phyloP scores from a whole-genome alignment of 2,888 invertebrate genomes.

The Lymantria dispar region DNA sequence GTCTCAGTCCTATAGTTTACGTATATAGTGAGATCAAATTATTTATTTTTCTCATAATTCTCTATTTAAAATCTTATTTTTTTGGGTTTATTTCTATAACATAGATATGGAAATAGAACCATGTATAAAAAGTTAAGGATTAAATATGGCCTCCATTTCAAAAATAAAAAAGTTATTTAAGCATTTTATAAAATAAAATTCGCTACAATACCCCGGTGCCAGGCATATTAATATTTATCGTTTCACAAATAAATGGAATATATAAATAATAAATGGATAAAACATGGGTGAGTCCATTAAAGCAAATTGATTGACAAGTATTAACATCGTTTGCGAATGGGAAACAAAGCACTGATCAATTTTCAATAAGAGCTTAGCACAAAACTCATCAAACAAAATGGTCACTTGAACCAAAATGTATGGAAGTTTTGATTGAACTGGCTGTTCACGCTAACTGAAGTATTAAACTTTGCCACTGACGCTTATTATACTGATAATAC shows the following conservation, averaged over 20 bases:
- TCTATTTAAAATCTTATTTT: too few relatives aligned
- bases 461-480: constrained; percentile 19
- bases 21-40: too few relatives aligned
- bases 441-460: constrained; percentile 27
- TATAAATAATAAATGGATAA: neutral
- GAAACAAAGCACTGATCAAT: constrained; percentile 33
- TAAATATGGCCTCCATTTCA: too few relatives aligned
- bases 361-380: constrained; percentile 20
- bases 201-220: neutral
- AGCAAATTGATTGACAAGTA: constrained; percentile 15
- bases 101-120: too few relatives aligned
- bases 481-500: constrained; percentile 7
- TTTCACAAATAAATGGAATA: neutral
- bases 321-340: constrained; percentile 8
- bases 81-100: too few relatives aligned
- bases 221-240: constrained; percentile 3
- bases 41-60: too few relatives aligned
- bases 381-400: constrained; percentile 33
- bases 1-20: too few relatives aligned
- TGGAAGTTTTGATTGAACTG: constrained; percentile 23
- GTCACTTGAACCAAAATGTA: constrained; percentile 24
- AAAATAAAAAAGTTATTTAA: too few relatives aligned
- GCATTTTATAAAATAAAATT: too few relatives aligned
- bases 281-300: constrained; percentile 10
- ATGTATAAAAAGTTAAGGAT: too few relatives aligned